Evolutionary conservation across 2,113 vertebrate species (phyloP).

Genomic region (Aplodontia rufa): DNA sequence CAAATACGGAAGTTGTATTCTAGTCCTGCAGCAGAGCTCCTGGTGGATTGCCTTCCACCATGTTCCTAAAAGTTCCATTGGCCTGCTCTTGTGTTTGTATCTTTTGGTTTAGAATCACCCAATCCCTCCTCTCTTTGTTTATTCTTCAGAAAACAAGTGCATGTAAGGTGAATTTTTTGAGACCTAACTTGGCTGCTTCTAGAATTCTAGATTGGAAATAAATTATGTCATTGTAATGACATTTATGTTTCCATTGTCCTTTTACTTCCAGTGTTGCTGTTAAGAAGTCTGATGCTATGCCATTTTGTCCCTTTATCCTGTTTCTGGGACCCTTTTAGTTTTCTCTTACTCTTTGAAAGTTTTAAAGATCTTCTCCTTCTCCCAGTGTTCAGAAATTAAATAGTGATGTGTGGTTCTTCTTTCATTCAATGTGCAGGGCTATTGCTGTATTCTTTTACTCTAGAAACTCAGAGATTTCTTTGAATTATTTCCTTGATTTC

Average conservation of each 20-base stretch:
- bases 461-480: neutral
- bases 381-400: neutral
- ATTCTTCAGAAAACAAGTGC: neutral
- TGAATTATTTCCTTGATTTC: conserved; percentile 5
- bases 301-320: neutral
- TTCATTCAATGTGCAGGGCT: neutral
- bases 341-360: fast-evolving
- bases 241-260: neutral
- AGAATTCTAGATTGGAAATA: neutral
- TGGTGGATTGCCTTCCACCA: neutral
- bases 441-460: neutral
- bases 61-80: neutral
- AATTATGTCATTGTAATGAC: neutral
- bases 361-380: neutral
- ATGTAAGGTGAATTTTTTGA: neutral
- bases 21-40: neutral
- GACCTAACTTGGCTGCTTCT: neutral
- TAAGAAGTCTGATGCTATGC: neutral
- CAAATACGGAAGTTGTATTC: neutral
- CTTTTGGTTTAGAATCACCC: neutral
- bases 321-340: neutral
- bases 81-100: neutral
- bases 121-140: neutral
- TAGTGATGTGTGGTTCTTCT: neutral
- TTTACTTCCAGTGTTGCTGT: neutral